Evolutionary conservation across 1,140 invertebrate genomes (phyloP).

Genomic region (Drosophila mojavensis): DNA sequence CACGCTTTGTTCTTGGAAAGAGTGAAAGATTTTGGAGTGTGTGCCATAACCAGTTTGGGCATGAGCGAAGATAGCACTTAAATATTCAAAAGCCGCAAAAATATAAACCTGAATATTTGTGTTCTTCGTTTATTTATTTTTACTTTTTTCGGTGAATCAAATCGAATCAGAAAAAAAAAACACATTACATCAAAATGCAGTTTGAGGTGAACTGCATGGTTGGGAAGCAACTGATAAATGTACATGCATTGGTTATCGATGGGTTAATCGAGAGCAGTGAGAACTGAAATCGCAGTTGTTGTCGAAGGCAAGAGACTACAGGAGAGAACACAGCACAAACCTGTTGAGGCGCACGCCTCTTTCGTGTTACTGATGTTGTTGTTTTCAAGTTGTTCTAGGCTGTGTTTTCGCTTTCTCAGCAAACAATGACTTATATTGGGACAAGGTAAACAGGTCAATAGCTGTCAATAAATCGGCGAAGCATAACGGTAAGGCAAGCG

Average conservation of each 20-base stretch:
- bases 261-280: constrained; percentile 39
- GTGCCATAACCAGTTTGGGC: constrained; percentile 61
- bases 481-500: constrained; percentile 8
- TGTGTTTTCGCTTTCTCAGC: constrained; percentile 65
- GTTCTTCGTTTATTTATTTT: not conserved
- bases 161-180: constrained; percentile 19
- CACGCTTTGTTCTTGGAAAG: constrained; percentile 73
- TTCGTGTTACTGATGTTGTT: constrained; percentile 50
- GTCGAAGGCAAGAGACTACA: not conserved
- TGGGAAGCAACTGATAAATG: constrained; percentile 38
- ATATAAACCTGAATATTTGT: constrained; percentile 62
- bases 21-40: constrained; percentile 68
- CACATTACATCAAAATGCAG: constrained; percentile 54
- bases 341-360: constrained; percentile 46
- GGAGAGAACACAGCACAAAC: constrained; percentile 28
- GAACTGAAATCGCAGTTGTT: constrained; percentile 12
- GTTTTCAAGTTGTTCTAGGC: constrained; percentile 13
- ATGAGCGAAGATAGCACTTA: constrained; percentile 43
- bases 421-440: constrained; percentile 38
- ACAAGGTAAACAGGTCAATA: constrained; percentile 65
- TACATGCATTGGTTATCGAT: constrained; percentile 31
- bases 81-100: constrained; percentile 64
- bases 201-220: constrained; percentile 43
- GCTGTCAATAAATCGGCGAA: constrained; percentile 21
- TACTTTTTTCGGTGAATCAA: constrained; percentile 27